phyloP scores from a whole-genome alignment of 2,113 vertebrate genomes.

The Pluvianellus socialis region DNA sequence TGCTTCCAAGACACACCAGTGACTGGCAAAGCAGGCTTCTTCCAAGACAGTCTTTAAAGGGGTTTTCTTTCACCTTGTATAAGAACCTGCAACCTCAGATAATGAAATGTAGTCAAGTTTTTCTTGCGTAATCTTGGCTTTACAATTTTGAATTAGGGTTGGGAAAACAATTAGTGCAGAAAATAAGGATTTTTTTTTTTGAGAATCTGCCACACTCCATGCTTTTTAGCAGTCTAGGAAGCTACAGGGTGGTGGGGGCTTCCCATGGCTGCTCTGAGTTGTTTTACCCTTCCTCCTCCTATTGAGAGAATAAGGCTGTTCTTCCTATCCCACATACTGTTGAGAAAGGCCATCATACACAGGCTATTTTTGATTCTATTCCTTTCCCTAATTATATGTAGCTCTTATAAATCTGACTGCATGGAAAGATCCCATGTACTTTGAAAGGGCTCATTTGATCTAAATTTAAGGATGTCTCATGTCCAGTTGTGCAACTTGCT shows the following conservation, averaged over 20 bases:
- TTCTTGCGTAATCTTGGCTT: not conserved
- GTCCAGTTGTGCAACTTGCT: slow-evolving; percentile 57
- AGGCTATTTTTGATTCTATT: slow-evolving; percentile 38
- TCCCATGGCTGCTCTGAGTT: not conserved
- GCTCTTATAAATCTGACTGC: slow-evolving; percentile 32
- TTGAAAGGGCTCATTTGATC: slow-evolving; percentile 36
- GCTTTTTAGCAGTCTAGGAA: not conserved
- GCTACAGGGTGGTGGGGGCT: not conserved
- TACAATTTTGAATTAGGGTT: not conserved
- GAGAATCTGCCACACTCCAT: not conserved
- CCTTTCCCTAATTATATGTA: slow-evolving; percentile 53
- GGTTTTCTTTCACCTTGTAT: not conserved
- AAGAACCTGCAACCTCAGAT: not conserved
- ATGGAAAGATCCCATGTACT: not conserved
- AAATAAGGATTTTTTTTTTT: not conserved
- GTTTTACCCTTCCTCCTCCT: not conserved
- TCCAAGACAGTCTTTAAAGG: not conserved
- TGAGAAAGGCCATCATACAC: not conserved
- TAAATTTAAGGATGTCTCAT: slow-evolving; percentile 55
- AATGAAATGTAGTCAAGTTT: not conserved
- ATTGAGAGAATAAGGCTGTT: not conserved
- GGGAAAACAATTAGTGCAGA: not conserved
- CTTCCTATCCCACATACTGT: not conserved
- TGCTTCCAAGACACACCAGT: not conserved
- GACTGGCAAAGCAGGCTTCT: not conserved